Conservation (phyloP, 2,888 invertebrate species). For the Chalcosyrphus nemorum region DNA sequence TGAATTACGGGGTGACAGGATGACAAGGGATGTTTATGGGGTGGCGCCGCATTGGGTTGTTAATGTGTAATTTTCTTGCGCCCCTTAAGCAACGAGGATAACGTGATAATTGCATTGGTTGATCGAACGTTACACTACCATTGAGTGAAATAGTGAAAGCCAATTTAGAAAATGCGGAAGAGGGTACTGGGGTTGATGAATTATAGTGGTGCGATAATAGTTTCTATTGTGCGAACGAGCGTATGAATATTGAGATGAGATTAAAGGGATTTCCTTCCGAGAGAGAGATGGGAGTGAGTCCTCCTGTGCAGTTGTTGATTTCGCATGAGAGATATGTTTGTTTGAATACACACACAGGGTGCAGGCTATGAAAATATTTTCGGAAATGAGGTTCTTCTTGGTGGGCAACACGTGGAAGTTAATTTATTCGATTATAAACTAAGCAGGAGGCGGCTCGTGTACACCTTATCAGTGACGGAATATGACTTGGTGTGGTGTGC, state of each 20-base stretch:
- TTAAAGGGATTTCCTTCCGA: slow-evolving; percentile 40
- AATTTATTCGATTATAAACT: slow-evolving; percentile 44
- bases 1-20: slow-evolving; percentile 38
- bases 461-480: neutral
- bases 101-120: slow-evolving; percentile 70
- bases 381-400: slow-evolving; percentile 21
- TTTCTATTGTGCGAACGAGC: slow-evolving; percentile 65
- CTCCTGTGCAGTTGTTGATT: slow-evolving; percentile 9
- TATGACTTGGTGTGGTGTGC: neutral
- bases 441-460: neutral
- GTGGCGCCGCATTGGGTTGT: slow-evolving; percentile 32
- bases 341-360: neutral
- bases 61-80: slow-evolving; percentile 39
- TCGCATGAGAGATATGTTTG: slow-evolving; percentile 2
- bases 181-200: slow-evolving; percentile 46
- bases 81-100: slow-evolving; percentile 49
- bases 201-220: slow-evolving; percentile 59
- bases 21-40: slow-evolving; percentile 54
- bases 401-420: slow-evolving; percentile 30
- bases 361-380: slow-evolving; percentile 7
- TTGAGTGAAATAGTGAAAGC: slow-evolving; percentile 66
- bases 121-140: slow-evolving; percentile 59
- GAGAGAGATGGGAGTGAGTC: slow-evolving; percentile 5
- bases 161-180: too few species aligned
- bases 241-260: slow-evolving; percentile 69